Base-by-base conservation (phyloP, 2,888 invertebrate species). In the Mamestra brassicae region DNA sequence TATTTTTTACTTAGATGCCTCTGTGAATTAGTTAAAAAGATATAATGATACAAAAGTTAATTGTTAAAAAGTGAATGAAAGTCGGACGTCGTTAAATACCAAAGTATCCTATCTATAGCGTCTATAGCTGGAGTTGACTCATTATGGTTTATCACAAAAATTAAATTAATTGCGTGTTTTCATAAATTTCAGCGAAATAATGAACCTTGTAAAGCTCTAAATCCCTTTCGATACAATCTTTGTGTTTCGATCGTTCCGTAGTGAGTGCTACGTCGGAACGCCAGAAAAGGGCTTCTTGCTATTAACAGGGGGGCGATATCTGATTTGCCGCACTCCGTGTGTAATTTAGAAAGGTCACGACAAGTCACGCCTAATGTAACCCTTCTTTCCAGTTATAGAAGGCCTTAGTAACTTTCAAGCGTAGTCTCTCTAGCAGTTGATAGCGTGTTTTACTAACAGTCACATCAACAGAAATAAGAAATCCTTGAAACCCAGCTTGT, bases 331-430 rank as follows among this genome's bases (percentile, higher is more conserved):
- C 71, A 71, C 69, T 77, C 50, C 55, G 57, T 54, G 55, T 72
- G 57, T 58, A 78, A 78, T 67, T 75, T 78, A 63, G 81, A 75
- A 81, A 81, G 78, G 81, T 78, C 78, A 78, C 67, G 75, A 67
- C 67, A 67, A 78, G 81, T 67, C 75, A 80, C 74, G 66, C 65
- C n/a, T 57, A 13, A 52, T 62, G 57, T 47, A 36, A 75, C 81
- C 76, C 63, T 64, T 74, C 67, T 64, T 63, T 55, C 63, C 45
- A 58, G 64, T 80, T 74, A 71, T 71, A 47, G 17, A 69, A 42
- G 17, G 45, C 57, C 17, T 26, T 17, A 36, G 58, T 45, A 57
- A 50, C 45, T 45, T 77, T 76, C 26, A 13, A n/a, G 54, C 8
- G 52, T 10, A 11, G 50, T 64, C 47, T 77, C 58, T 68, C 68